These are phyloP conservation scores for Pangasius krempfi DNA, from an alignment of 2,797 vertebrate species.

Conservation along the genomic window DNA sequence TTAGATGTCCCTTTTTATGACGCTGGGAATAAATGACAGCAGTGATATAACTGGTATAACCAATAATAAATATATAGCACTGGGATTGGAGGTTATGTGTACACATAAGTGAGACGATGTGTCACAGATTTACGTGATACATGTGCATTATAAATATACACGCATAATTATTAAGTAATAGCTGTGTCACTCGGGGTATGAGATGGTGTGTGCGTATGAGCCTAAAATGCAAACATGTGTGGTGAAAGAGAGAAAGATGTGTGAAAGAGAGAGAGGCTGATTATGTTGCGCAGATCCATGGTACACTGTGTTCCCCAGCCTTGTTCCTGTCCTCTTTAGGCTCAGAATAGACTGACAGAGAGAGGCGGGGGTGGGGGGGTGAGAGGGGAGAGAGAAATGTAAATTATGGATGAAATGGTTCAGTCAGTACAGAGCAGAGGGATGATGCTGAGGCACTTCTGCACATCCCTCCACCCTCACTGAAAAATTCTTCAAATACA, in stretches of 20 bases:
- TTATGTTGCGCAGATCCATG: slow-evolving; percentile 27
- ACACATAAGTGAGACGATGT: background rate
- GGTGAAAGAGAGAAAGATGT: slow-evolving; percentile 47
- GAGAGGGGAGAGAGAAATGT: slow-evolving; percentile 50
- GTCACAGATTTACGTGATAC: background rate
- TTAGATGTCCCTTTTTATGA: slow-evolving; percentile 7
- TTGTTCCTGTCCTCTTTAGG: slow-evolving; percentile 53
- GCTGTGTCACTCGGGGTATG: slow-evolving; percentile 4
- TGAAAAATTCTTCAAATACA: slow-evolving; percentile 29
- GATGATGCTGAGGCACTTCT: slow-evolving; percentile 34
- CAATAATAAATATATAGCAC: background rate
- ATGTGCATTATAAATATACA: slow-evolving; percentile 5
- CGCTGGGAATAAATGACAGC: background rate
- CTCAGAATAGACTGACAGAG: slow-evolving; percentile 56
- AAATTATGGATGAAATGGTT: slow-evolving; percentile 53
- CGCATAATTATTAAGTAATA: slow-evolving; percentile 7
- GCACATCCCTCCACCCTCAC: slow-evolving; percentile 10
- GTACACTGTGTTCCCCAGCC: slow-evolving; percentile 58
- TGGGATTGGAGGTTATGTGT: background rate
- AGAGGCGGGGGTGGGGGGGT: slow-evolving; percentile 44
- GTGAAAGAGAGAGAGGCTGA: slow-evolving; percentile 18
- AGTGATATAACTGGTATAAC: background rate
- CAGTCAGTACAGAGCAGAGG: slow-evolving; percentile 59
- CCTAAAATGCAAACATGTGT: slow-evolving; percentile 27
- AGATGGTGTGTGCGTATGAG: slow-evolving; percentile 5